Conservation (phyloP, 1,140 invertebrate species). For the Centruroides sculpturatus region DNA sequence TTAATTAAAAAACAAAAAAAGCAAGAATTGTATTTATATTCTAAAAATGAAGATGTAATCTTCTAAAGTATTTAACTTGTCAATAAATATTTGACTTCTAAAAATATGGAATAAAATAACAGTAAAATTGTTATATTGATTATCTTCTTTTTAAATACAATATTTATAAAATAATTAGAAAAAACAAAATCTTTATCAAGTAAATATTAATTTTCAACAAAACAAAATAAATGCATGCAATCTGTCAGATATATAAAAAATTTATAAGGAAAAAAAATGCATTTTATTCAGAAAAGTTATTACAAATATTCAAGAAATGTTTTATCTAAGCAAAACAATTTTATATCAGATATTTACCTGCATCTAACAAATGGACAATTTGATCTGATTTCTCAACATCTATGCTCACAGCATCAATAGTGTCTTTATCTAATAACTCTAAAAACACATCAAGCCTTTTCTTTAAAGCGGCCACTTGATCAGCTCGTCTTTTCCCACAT, state of each 20-base stretch:
- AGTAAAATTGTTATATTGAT: too few species aligned
- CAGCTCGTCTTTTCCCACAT: constrained; percentile 74
- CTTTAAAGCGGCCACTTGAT: constrained; percentile 66
- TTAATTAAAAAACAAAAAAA: too few species aligned
- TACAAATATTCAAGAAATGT: not conserved
- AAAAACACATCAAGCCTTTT: constrained; percentile 80
- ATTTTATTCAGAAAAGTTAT: not conserved
- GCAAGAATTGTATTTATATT: too few species aligned
- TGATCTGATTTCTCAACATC: constrained; percentile 77
- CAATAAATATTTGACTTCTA: too few species aligned
- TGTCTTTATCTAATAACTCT: constrained; percentile 58
- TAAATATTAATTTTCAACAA: too few species aligned
- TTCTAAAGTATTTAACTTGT: too few species aligned
- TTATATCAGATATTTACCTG: constrained; percentile 30
- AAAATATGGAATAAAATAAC: too few species aligned
- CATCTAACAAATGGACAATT: constrained; percentile 78
- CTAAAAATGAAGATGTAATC: too few species aligned
- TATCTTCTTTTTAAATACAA: too few species aligned
- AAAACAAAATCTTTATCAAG: too few species aligned
- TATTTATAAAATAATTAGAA: too few species aligned
- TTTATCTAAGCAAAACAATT: not conserved
- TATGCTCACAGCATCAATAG: constrained; percentile 60
- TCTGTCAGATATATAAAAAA: not conserved
- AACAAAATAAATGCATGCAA: too few species aligned
- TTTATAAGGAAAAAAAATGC: not conserved